phyloP scores from a whole-genome alignment of 2,113 vertebrate species.

The Benitochromis conjunctus region DNA sequence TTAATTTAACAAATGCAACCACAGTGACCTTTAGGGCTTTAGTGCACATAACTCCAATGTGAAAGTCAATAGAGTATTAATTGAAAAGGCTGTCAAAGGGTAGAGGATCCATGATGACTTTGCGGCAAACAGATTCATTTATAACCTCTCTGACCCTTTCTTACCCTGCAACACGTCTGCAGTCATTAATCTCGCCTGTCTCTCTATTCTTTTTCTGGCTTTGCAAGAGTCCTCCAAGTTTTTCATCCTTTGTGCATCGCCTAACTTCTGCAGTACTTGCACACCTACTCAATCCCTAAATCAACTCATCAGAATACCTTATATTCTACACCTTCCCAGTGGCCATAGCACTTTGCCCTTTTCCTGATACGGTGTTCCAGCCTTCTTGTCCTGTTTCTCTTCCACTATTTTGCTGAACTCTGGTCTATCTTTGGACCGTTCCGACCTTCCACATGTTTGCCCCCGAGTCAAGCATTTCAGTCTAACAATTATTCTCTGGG shows the following conservation, averaged over 20 bases:
- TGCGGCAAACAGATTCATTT: not conserved
- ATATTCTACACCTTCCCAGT: not conserved
- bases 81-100: conserved; percentile 2
- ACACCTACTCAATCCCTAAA: not conserved
- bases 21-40: not conserved
- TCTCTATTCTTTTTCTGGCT: not conserved
- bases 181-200: not conserved
- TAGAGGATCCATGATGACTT: not conserved
- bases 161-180: not conserved
- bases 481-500: not conserved
- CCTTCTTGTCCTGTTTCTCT: not conserved
- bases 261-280: not conserved
- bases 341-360: not conserved
- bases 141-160: not conserved
- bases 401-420: not conserved
- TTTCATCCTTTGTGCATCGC: not conserved
- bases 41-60: not conserved
- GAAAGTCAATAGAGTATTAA: conserved; percentile 18
- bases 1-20: not conserved
- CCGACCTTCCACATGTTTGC: not conserved
- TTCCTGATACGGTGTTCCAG: not conserved
- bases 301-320: not conserved
- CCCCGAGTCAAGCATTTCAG: not conserved
- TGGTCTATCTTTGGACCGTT: not conserved
- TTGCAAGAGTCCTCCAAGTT: not conserved